Base-by-base conservation (phyloP, 2,888 invertebrate species). In the Drosophila nigricruria region DNA sequence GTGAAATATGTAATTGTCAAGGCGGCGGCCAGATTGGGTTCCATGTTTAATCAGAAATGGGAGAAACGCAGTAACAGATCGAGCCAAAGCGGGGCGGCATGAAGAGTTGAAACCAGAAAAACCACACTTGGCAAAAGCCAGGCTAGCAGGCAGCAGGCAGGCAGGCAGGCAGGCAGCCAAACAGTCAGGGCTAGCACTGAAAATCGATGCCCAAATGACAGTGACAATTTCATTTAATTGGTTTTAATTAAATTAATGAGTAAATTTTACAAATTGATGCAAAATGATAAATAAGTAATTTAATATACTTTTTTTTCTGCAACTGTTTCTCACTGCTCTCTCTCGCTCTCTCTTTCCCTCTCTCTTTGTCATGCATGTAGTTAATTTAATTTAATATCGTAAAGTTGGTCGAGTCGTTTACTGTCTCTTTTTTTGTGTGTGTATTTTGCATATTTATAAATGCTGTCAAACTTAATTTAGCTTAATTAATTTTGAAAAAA, bases 181-280 rank as follows among this genome's bases (percentile, higher is more conserved):
- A 16, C 43, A 4, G 12, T 16, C 45, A 45, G 25, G 40, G 42
- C 67, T 14, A 53, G 63, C 71, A 25, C 73, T 85, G 78, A 84
- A 88, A 88, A 88, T 86, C 88, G 89, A 88, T 89, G 86, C 80
- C 79, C 76, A 81, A 88, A 81, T 80, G 84, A 82, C 88, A 86
- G 81, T 80, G 86, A 89, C 88, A 89, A 88, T 88, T 88, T 82
- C 77, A 87, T 89, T 88, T 88, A 89, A 88, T 84, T 88, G 88
- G 79, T 88, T 88, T 86, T 86, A 86, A 86, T 86, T 85, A 86
- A 86, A 86, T 86, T 88, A 86, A 86, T 86, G 86, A 83, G 85
- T 88, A 83, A 86, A 87, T 88, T 87, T 86, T 82, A 88, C 86
- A 86, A 86, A 86, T 87, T 87, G 88, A 85, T 85, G 82, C 77